Evolutionary conservation across 2,888 invertebrate genomes (phyloP), one percentile per base, ranked within the genome.

Genomic region (Hirtodrosophila trivittata): DNA sequence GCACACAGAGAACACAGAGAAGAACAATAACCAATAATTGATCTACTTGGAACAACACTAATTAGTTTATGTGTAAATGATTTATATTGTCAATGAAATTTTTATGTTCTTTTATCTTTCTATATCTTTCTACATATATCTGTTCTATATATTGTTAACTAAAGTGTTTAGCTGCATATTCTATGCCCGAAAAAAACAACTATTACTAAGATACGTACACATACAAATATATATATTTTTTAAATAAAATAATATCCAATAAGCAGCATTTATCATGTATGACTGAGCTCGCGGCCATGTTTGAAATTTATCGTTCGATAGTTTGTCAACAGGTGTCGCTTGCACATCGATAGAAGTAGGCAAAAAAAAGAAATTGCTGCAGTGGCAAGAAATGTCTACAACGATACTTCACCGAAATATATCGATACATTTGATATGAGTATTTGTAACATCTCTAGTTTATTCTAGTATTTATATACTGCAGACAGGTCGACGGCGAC

Each of bases 161-260:
- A 42, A 82, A 66, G 65, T 76, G 63, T 85, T 66, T 55, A 54
- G 55, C 42, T 76, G 58, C 62, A 59, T 49, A 49, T 47, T 38
- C 41, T 57, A 52, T 39, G 47, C 38, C 55, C 56, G 45, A 45
- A 57, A 57, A 66, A 60, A 55, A 62, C 59, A 77, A 60, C 45
- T 65, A 81, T 33, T 50, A 74, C 46, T 59, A 83, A 70, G 58
- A 50, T 58, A 50, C 49, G 35, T 67, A 66, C 67, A 57, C 41
- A 21, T 21, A 21, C 5, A 59, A 77, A 64, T 72, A 78, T 75
- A 58, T 82, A 72, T 85, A 78, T 78, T 85, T 78, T 78, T 85
- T 51, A 65, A 83, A 70, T 57, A 66, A 66, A 72, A 51, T 30
- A 46, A 66, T 71, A 52, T 51, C 50, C 72, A 38, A 43, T 14